Evolutionary conservation across 2,888 invertebrate species (phyloP).

Genomic region (Nymphalis c-album): DNA sequence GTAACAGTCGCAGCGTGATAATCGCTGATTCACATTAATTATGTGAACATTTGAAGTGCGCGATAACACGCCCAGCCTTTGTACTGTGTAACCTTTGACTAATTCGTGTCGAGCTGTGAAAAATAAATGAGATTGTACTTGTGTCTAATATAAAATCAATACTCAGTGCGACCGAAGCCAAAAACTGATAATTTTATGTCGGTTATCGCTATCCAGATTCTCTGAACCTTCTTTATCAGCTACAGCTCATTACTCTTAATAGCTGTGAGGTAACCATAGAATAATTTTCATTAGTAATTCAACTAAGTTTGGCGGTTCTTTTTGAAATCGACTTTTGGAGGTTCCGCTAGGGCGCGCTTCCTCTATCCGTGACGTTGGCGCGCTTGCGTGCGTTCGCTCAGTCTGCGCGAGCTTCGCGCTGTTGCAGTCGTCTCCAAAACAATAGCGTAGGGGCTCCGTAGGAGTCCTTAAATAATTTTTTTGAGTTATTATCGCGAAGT

Average conservation of each 20-base stretch:
- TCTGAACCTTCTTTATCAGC: conserved; percentile 8
- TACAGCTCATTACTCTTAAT: conserved; percentile 21
- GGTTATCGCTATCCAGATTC: conserved; percentile 1
- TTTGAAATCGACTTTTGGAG: conserved; percentile 53
- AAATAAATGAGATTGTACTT: conserved; percentile 45
- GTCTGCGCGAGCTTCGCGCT: conserved; percentile 65
- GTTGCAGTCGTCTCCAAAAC: conserved; percentile 62
- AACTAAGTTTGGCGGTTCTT: conserved; percentile 60
- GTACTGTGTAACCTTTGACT: conserved; percentile 46
- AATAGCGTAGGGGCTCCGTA: conserved; percentile 53
- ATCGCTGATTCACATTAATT: conserved; percentile 74
- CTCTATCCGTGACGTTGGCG: conserved; percentile 52
- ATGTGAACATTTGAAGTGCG: conserved; percentile 75
- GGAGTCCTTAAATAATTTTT: conserved; percentile 49
- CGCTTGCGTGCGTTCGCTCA: conserved; percentile 53
- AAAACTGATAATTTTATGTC: background rate
- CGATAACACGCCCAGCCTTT: conserved; percentile 68
- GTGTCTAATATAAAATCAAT: conserved; percentile 72
- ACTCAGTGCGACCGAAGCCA: conserved; percentile 30
- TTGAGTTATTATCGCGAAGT: conserved; percentile 41
- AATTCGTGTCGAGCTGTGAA: conserved; percentile 42
- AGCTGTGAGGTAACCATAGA: conserved; percentile 44
- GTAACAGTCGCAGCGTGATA: conserved; percentile 59
- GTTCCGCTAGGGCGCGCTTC: conserved; percentile 52
- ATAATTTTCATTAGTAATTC: conserved; percentile 45